phyloP scores from a whole-genome alignment of 2,888 invertebrate genomes.

The Heliconius erato region DNA sequence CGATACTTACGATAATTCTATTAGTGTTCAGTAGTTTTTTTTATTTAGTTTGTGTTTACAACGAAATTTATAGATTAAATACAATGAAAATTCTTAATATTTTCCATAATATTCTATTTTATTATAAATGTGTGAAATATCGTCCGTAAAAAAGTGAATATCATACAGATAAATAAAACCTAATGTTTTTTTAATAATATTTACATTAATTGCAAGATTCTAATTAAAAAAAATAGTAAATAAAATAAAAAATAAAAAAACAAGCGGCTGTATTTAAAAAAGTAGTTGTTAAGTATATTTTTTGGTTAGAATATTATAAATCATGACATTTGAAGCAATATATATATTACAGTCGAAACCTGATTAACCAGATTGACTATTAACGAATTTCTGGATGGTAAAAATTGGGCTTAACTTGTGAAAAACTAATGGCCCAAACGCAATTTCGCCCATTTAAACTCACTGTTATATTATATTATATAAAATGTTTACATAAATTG shows the following conservation, averaged over 20 bases:
- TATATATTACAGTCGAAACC: neutral
- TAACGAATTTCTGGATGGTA: no score
- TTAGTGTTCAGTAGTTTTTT: conserved; percentile 27
- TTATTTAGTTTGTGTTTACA: neutral
- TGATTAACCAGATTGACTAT: neutral
- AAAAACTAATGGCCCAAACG: no score
- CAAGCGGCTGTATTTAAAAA: neutral
- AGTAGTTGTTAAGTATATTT: neutral
- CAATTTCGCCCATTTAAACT: no score
- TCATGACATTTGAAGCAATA: conserved; percentile 2
- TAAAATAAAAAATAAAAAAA: neutral
- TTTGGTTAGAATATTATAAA: conserved; percentile 4
- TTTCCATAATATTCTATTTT: neutral
- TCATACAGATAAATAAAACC: neutral
- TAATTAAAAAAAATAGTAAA: neutral
- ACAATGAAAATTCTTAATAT: neutral
- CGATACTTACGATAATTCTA: conserved; percentile 55
- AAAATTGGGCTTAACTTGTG: neutral
- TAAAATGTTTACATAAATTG: no score
- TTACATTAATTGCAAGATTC: neutral
- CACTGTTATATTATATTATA: no score
- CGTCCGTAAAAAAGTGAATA: neutral
- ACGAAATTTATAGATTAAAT: conserved; percentile 4
- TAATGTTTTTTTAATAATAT: neutral
- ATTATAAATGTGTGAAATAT: neutral